Percentiles rank a stretch among this genome's conserved stretches.
phyloP scores from a whole-genome alignment of 2,113 vertebrate genomes.

The Crocuta crocuta region DNA sequence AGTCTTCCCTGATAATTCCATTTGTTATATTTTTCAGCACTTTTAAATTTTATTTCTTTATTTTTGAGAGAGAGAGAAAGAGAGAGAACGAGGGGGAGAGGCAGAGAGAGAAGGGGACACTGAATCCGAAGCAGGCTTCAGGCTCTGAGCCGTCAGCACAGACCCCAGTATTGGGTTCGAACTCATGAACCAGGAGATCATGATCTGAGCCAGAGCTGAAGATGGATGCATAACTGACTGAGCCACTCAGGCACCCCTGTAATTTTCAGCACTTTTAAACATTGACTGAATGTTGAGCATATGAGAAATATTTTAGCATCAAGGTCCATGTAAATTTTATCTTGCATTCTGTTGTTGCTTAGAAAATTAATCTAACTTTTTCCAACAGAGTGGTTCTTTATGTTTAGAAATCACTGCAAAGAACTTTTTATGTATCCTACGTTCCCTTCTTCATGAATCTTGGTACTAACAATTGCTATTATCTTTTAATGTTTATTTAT shows the following conservation, averaged over 20 bases:
- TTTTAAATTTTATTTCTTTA: background rate
- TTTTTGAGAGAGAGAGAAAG: no score
- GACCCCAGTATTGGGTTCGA: no score
- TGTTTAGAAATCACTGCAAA: background rate
- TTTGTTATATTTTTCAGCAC: background rate
- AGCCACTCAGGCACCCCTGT: background rate
- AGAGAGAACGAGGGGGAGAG: no score
- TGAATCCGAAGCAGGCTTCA: no score
- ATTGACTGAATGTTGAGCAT: background rate
- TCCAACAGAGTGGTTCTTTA: background rate
- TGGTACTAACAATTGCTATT: background rate
- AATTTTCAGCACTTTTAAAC: background rate
- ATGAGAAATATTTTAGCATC: background rate
- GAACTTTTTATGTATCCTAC: background rate
- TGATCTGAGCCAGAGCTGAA: no score
- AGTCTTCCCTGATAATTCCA: background rate
- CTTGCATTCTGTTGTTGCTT: background rate
- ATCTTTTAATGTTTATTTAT: background rate
- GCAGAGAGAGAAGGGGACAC: no score
- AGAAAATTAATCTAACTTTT: background rate
- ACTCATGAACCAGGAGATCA: fast-evolving
- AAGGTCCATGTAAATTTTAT: background rate
- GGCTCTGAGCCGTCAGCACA: no score
- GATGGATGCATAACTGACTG: no score
- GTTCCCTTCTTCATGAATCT: background rate